A percentile compares a stretch with the other conserved stretches of the same genome.
Evolutionary conservation across 2,888 invertebrate genomes (phyloP).

Genomic region (Ptychoptera contaminata): DNA sequence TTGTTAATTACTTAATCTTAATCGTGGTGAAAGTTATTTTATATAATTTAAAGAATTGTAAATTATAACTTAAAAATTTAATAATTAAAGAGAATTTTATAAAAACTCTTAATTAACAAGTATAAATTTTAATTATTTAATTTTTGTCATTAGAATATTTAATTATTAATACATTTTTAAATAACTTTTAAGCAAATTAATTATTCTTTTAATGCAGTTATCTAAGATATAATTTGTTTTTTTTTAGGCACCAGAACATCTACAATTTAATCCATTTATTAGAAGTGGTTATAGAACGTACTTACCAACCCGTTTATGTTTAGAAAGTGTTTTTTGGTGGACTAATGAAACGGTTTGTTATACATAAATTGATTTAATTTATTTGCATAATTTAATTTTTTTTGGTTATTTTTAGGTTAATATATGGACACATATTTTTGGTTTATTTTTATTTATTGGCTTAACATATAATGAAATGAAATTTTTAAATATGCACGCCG

Average conservation of each 20-base stretch:
- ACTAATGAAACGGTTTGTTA: constrained; percentile 68
- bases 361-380: not conserved
- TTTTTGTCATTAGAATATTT: too few relatives aligned
- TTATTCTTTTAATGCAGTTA: not conserved
- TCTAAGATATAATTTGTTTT: too few relatives aligned
- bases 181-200: not conserved
- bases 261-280: constrained; percentile 78
- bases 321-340: constrained; percentile 91
- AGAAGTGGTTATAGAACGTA: constrained; percentile 71
- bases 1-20: too few relatives aligned
- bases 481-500: constrained; percentile 63
- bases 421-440: constrained; percentile 91
- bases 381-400: not conserved
- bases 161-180: not conserved
- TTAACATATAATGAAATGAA: constrained; percentile 72
- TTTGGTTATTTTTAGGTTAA: constrained; percentile 42
- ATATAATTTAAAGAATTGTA: too few relatives aligned
- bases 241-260: constrained; percentile 56
- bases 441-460: constrained; percentile 66
- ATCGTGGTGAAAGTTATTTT: too few relatives aligned
- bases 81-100: too few relatives aligned
- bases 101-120: too few relatives aligned
- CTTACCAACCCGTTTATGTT: constrained; percentile 64
- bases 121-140: too few relatives aligned
- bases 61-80: too few relatives aligned